phyloP scores from a whole-genome alignment of 2,888 invertebrate species.

The Sphinx pinastri region DNA sequence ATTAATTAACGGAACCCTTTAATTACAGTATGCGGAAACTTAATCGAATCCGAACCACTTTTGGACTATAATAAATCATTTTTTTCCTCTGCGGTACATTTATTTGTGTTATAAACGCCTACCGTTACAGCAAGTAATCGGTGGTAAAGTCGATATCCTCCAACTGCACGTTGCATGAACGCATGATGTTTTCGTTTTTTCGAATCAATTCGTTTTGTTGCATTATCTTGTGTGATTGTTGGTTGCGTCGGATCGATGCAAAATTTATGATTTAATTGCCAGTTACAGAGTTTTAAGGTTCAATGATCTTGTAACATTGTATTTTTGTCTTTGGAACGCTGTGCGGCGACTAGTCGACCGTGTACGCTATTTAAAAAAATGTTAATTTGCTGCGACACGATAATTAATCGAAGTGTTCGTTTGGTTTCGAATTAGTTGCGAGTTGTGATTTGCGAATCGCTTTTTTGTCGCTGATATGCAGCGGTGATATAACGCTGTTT shows the following conservation, averaged over 20 bases:
- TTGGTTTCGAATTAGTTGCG: conserved; percentile 6
- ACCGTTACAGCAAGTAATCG: conserved; percentile 39
- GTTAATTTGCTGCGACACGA: background rate
- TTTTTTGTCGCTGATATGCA: conserved; percentile 3
- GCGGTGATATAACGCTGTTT: conserved; percentile 2
- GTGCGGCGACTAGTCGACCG: conserved; percentile 50
- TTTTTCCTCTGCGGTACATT: conserved; percentile 44
- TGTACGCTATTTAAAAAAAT: conserved; percentile 39
- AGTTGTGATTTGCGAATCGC: background rate
- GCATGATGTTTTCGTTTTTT: conserved; percentile 49
- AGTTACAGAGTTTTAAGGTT: conserved; percentile 56
- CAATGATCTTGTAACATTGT: conserved; percentile 48
- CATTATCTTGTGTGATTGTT: conserved; percentile 81
- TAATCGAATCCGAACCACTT: conserved; percentile 54
- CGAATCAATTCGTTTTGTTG: conserved; percentile 73
- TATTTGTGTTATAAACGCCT: conserved; percentile 47
- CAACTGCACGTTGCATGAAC: conserved; percentile 34
- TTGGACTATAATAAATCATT: conserved; percentile 58
- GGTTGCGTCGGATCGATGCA: conserved; percentile 76
- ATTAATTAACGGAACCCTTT: conserved; percentile 52
- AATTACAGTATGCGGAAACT: conserved; percentile 50
- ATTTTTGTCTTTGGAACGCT: conserved; percentile 36
- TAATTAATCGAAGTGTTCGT: conserved; percentile 9
- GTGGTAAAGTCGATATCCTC: conserved; percentile 35
- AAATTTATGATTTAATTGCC: conserved; percentile 83